Percentiles rank a stretch among this genome's conserved stretches.
phyloP scores from a whole-genome alignment of 2,113 vertebrate genomes.

The Alligator mississippiensis region DNA sequence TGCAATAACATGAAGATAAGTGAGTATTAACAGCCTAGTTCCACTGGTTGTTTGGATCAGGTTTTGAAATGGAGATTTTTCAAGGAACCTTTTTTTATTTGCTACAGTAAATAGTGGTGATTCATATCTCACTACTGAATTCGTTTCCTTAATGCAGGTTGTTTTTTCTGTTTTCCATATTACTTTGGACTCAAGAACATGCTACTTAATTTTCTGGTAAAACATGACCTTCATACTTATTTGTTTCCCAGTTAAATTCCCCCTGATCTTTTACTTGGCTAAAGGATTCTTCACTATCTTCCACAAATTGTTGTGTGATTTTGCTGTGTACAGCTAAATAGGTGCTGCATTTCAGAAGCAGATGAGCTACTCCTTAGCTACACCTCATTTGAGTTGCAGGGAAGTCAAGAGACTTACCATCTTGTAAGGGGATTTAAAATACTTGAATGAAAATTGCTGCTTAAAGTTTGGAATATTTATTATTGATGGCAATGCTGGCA shows the following conservation, averaged over 20 bases:
- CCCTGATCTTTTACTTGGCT: conserved; percentile 51
- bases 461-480: not conserved
- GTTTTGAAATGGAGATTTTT: not conserved
- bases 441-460: not conserved
- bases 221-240: conserved; percentile 51
- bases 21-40: not conserved
- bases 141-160: not conserved
- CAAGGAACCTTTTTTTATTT: not conserved
- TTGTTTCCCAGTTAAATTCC: conserved; percentile 49
- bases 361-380: not conserved
- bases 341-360: not conserved
- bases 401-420: not conserved
- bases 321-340: conserved; percentile 21
- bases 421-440: not conserved
- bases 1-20: not conserved
- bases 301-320: conserved; percentile 8
- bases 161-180: conserved; percentile 4
- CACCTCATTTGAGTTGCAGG: not conserved
- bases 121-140: not conserved
- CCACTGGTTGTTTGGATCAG: not conserved
- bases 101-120: accelerated
- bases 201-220: conserved; percentile 51
- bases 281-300: conserved; percentile 16
- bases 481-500: not conserved
- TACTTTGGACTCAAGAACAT: conserved; percentile 29